A percentile compares a stretch with the other conserved stretches of the same genome.
phyloP scores from a whole-genome alignment of 2,888 invertebrate genomes.

The Atherix ibis region DNA sequence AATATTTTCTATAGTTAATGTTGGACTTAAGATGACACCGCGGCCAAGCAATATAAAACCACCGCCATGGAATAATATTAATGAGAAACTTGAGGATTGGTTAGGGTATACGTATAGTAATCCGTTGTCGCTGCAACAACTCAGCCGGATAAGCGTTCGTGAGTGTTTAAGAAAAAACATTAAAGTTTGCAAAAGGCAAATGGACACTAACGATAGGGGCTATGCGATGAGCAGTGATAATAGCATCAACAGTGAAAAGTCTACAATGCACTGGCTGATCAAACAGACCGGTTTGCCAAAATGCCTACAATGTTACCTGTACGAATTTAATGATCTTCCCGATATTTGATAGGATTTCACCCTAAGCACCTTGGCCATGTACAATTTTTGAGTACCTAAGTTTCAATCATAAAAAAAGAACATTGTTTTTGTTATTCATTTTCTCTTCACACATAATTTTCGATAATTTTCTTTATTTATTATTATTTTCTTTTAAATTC shows the following conservation, averaged over 20 bases:
- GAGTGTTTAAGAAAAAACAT: conserved; percentile 18
- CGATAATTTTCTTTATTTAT: too few relatives aligned
- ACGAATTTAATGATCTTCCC: conserved; percentile 25
- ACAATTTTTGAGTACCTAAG: conserved; percentile 9
- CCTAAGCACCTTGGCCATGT: conserved; percentile 6
- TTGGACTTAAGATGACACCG: conserved; percentile 18
- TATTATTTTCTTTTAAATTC: too few relatives aligned
- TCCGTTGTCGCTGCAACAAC: conserved; percentile 22
- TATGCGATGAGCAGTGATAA: conserved; percentile 19
- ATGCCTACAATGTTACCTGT: conserved; percentile 21
- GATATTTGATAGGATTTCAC: conserved; percentile 7
- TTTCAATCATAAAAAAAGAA: too few relatives aligned
- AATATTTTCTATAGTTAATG: conserved; percentile 17
- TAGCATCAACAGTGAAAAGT: conserved; percentile 16
- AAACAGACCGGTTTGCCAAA: conserved; percentile 22
- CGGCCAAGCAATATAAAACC: conserved; percentile 10
- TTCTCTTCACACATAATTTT: too few relatives aligned
- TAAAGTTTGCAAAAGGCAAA: too few relatives aligned
- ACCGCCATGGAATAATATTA: conserved; percentile 9
- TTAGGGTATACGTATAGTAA: conserved; percentile 15
- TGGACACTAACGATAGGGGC: too few relatives aligned
- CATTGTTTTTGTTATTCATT: too few relatives aligned
- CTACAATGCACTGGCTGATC: conserved; percentile 22
- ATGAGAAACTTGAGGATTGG: conserved; percentile 13
- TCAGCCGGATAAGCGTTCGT: conserved; percentile 24